Evolutionary conservation across 2,797 vertebrate species (phyloP), one percentile per base, ranked within the genome.

Genomic region (Takifugu ocellatus): DNA sequence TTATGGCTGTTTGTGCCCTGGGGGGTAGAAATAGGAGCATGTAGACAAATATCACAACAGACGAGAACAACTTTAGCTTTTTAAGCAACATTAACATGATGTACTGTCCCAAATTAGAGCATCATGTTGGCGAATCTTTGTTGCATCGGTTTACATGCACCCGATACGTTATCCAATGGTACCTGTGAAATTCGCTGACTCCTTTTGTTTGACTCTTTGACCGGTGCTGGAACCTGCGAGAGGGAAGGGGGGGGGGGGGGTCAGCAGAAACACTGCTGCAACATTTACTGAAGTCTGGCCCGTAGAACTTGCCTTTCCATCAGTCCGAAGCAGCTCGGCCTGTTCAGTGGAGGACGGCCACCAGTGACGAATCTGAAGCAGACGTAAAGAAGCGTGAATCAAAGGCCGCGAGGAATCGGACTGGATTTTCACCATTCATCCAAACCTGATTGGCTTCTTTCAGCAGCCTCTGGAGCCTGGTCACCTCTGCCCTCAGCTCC

Each of bases 251-350:
- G 44, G 21, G n/a, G 44, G 16, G 9, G 44, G 9, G 44, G 16
- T n/a, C 44, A 46, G 44, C 16, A 46, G 43, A 7, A 21, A 46
- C 8, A 9, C 16, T 5, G 17, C 24, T 14, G 24, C 8, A 21
- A 2, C 25, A 24, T 11, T 26, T 25, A 12, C 11, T 12, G 47
- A 24, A 21, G 47, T n/a, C 14, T 44, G 59, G 42, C 51, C 42
- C 47, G 31, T 25, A 9, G 29, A 61, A 29, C 90, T 94, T 88
- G 96, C 95, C 87, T 94, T 91, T 75, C 93, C 92, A 89, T 98
- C 93, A 75, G 96, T 98, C 78, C 94, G 92, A 75, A 94, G 92
- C 71, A 97, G 92, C 77, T 94, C 94, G 75, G 94, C 92, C 71
- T 96, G 92, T 86, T 94, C 93, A 68, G 90, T 93, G 77, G 94